phyloP scores from a whole-genome alignment of 2,113 vertebrate species.

The Diadophis punctatus region DNA sequence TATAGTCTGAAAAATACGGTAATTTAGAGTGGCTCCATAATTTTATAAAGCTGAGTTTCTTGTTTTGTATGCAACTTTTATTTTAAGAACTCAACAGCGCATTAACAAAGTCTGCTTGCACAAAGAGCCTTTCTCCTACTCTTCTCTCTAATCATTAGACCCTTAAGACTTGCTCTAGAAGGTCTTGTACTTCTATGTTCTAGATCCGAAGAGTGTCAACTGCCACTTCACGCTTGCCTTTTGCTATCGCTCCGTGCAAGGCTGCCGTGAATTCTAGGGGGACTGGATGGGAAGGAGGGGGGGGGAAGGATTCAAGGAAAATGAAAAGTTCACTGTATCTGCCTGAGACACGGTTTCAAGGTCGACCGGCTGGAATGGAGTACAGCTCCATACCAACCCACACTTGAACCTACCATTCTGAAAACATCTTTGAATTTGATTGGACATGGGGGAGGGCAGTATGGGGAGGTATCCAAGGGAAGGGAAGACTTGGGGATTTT shows the following conservation, averaged over 20 bases:
- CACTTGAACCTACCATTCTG: not conserved
- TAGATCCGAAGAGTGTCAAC: not conserved
- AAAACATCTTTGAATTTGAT: not conserved
- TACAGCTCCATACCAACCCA: not conserved
- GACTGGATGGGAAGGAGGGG: no score
- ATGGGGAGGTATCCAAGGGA: not conserved
- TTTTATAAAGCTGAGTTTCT: not conserved
- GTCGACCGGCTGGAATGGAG: not conserved
- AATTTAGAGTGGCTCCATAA: not conserved
- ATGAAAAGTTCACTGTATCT: not conserved
- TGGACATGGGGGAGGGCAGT: not conserved
- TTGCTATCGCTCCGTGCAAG: not conserved
- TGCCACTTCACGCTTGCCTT: not conserved
- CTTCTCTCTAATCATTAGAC: not conserved
- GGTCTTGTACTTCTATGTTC: not conserved
- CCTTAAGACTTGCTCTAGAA: not conserved
- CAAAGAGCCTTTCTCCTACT: not conserved
- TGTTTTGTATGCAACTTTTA: not conserved
- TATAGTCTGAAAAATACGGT: no score
- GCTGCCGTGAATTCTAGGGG: not conserved
- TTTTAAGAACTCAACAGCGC: not conserved
- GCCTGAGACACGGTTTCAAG: not conserved
- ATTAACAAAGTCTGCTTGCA: not conserved
- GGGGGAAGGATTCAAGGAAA: not conserved
- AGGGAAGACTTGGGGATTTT: not conserved